phyloP scores from a whole-genome alignment of 2,113 vertebrate species.

The Nycticebus coucang region DNA sequence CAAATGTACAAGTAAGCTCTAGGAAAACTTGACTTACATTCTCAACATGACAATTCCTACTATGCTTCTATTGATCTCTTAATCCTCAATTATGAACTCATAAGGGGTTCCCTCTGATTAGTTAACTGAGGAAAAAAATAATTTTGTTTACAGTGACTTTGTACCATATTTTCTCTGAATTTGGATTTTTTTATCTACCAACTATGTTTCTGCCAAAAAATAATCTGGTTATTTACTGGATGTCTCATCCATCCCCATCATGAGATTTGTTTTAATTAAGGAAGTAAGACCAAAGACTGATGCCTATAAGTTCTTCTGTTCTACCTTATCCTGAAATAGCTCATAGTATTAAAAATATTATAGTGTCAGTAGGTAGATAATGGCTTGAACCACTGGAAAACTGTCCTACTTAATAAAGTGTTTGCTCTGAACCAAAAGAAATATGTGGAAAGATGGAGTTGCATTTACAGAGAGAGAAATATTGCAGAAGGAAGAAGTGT shows the following conservation, averaged over 20 bases:
- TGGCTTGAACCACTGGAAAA: background rate
- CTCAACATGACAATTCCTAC: background rate
- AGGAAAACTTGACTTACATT: background rate
- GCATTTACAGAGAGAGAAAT: background rate
- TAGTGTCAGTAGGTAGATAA: background rate
- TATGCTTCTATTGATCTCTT: background rate
- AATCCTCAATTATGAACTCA: background rate
- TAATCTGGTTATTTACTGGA: background rate
- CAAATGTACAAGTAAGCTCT: background rate
- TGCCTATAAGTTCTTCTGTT: background rate
- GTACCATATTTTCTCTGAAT: background rate
- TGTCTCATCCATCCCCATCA: background rate
- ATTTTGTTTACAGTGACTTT: background rate
- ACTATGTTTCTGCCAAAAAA: slow-evolving; percentile 11
- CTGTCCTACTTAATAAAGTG: background rate
- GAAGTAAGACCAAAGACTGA: background rate
- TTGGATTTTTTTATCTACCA: background rate
- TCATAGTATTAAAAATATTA: background rate
- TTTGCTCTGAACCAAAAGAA: background rate
- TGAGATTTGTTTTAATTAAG: slow-evolving; percentile 4
- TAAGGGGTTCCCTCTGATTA: background rate
- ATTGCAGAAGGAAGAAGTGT: background rate
- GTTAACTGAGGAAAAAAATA: background rate
- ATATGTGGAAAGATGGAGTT: background rate
- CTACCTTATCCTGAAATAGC: background rate